Percentiles rank a stretch among this genome's conserved stretches.
Conservation (phyloP, 2,113 vertebrate species). For the Corapipo altera region DNA sequence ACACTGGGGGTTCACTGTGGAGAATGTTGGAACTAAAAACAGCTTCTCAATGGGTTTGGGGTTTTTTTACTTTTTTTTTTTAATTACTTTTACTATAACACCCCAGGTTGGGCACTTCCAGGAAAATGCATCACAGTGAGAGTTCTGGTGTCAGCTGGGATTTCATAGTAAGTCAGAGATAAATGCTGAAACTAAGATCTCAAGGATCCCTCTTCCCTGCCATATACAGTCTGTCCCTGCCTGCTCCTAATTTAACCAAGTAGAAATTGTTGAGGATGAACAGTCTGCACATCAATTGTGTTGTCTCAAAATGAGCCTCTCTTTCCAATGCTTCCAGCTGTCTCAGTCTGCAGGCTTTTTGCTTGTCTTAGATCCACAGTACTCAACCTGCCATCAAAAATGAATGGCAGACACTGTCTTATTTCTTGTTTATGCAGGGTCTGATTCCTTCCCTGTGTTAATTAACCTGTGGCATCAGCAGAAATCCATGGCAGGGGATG, state of each 20-base stretch:
- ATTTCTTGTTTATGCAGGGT: background rate
- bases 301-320: background rate
- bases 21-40: background rate
- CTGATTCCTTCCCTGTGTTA: background rate
- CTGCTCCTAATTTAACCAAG: background rate
- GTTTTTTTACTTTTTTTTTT: background rate
- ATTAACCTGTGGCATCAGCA: background rate
- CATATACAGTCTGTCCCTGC: background rate
- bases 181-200: background rate
- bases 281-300: rapidly evolving
- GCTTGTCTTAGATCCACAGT: background rate
- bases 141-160: background rate
- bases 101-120: background rate
- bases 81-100: background rate
- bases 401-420: background rate
- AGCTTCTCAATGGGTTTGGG: background rate
- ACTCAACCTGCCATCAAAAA: background rate
- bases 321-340: background rate
- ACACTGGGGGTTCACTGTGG: background rate
- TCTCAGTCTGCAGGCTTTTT: background rate
- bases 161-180: background rate
- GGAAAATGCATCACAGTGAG: background rate
- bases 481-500: background rate
- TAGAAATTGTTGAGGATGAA: background rate
- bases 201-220: background rate